Evolutionary conservation across 2,888 invertebrate species (phyloP).

Genomic region (Lutraria lutraria): DNA sequence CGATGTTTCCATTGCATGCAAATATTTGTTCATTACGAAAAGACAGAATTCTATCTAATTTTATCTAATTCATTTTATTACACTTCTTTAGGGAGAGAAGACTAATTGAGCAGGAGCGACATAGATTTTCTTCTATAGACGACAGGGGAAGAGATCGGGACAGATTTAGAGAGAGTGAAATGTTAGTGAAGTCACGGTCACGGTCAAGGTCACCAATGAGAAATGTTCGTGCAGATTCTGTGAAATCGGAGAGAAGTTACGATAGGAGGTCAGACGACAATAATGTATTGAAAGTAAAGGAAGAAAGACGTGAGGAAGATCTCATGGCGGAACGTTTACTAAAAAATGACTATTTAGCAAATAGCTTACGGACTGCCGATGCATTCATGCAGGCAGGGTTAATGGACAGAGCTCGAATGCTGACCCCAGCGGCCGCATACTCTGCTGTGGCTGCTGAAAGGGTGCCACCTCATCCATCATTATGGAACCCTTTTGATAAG

Average conservation of each 20-base stretch:
- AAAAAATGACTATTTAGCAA: constrained; percentile 70
- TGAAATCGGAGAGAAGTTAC: constrained; percentile 75
- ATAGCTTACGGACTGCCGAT: constrained; percentile 61
- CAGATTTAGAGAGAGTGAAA: constrained; percentile 69
- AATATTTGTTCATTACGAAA: too few relatives aligned
- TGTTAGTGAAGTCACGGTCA: constrained; percentile 71
- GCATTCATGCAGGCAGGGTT: constrained; percentile 69
- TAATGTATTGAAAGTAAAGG: constrained; percentile 78
- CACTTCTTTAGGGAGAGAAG: constrained; percentile 73
- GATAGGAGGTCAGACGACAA: constrained; percentile 77
- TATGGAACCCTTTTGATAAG: constrained; percentile 82
- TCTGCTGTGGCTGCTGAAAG: constrained; percentile 73
- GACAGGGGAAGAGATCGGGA: constrained; percentile 72
- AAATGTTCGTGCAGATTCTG: constrained; percentile 78
- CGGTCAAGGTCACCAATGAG: constrained; percentile 81
- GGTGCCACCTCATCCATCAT: constrained; percentile 71
- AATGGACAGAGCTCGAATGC: constrained; percentile 78
- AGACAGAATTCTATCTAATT: too few relatives aligned
- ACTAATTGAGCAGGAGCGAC: constrained; percentile 68
- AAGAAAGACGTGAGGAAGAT: constrained; percentile 78
- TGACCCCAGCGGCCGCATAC: constrained; percentile 64
- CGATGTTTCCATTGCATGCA: too few relatives aligned
- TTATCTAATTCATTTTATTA: background rate
- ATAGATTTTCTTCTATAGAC: constrained; percentile 69
- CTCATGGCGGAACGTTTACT: constrained; percentile 64